Evolutionary conservation across 2,888 invertebrate species (phyloP).

Genomic region (Drosophila merina): DNA sequence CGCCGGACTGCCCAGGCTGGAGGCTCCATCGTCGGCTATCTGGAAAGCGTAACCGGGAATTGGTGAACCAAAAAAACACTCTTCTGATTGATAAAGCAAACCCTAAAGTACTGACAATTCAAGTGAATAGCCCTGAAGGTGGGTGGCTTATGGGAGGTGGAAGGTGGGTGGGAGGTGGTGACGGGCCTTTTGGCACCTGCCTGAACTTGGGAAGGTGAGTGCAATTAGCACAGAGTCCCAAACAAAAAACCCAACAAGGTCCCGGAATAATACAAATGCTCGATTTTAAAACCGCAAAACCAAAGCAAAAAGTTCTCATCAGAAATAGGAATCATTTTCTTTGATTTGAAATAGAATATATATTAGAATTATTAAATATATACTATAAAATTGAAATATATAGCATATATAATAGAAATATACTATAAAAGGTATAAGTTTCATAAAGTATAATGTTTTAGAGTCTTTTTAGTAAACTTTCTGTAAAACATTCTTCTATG

Average conservation of each 20-base stretch:
- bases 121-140: not conserved
- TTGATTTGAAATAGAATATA: too few species aligned
- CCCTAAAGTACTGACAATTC: constrained; percentile 1
- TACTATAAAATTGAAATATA: too few species aligned
- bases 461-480: too few species aligned
- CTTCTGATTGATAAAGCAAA: constrained; percentile 29
- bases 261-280: not conserved
- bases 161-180: not conserved
- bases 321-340: too few species aligned
- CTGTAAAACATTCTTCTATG: too few species aligned
- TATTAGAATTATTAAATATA: too few species aligned
- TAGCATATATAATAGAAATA: too few species aligned
- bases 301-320: not conserved
- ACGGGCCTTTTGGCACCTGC: constrained; percentile 37
- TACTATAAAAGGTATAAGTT: too few species aligned
- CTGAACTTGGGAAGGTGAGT: constrained; percentile 28
- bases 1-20: constrained; percentile 52
- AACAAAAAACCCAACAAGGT: constrained; percentile 21
- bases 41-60: constrained; percentile 28
- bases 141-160: too few species aligned
- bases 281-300: constrained; percentile 3
- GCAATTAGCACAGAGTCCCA: constrained; percentile 32
- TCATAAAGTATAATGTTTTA: too few species aligned
- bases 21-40: constrained; percentile 73
- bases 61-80: not conserved